Percentiles rank a stretch among this genome's conserved stretches.
These are phyloP conservation scores for Plodia interpunctella DNA, from an alignment of 1,140 invertebrate species.

Conservation along the genomic window DNA sequence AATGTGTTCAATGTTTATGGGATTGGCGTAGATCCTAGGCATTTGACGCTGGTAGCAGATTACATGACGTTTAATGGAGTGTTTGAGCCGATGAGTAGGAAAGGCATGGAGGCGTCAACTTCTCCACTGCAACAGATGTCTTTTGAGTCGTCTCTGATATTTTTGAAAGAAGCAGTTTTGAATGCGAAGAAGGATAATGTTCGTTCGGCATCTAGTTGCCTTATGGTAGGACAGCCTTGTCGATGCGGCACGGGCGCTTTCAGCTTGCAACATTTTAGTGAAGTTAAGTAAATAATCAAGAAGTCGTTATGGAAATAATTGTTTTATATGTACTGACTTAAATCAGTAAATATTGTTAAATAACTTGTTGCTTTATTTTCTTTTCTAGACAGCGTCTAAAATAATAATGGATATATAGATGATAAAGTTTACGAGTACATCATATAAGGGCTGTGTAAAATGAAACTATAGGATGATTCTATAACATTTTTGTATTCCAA, in stretches of 20 bases:
- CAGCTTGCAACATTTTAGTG: slow-evolving; percentile 44
- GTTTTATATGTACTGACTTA: background rate
- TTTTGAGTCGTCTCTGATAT: slow-evolving; percentile 94
- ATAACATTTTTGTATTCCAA: slow-evolving; percentile 36
- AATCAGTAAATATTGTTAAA: background rate
- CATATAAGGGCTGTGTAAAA: slow-evolving; percentile 8
- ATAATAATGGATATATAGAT: too few species aligned
- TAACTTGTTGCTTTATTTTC: background rate
- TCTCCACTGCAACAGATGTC: slow-evolving; percentile 99
- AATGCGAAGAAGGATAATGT: slow-evolving; percentile 85
- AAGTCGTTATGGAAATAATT: background rate
- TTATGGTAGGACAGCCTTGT: slow-evolving; percentile 92
- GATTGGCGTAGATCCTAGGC: slow-evolving; percentile 95
- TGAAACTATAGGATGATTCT: slow-evolving; percentile 22
- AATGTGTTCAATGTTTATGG: slow-evolving; percentile 97
- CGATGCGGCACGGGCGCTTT: slow-evolving; percentile 92
- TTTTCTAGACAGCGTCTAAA: too few species aligned
- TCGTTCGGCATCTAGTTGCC: slow-evolving; percentile 90
- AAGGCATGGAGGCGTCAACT: slow-evolving; percentile 90
- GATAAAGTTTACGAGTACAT: too few species aligned
- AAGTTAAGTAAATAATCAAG: slow-evolving; percentile 19
- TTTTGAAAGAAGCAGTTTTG: slow-evolving; percentile 90
- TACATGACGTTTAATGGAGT: slow-evolving; percentile 98
- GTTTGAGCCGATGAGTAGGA: slow-evolving; percentile 93
- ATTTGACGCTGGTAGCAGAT: slow-evolving; percentile 95